phyloP scores from a whole-genome alignment of 2,888 invertebrate species.

The Pristionchus maxplancki region DNA sequence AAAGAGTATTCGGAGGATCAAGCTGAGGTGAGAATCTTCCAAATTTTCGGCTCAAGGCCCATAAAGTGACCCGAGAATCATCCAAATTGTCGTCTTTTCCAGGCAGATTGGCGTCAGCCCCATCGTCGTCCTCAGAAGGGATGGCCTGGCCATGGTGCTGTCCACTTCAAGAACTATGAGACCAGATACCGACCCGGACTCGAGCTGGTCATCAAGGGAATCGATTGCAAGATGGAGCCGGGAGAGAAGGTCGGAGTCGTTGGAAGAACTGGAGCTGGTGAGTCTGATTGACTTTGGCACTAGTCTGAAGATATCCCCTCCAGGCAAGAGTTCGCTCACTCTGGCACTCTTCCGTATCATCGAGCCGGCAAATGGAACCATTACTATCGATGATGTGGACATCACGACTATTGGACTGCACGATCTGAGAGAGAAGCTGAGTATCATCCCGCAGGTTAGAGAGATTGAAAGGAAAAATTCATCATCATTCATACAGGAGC shows the following conservation, averaged over 20 bases:
- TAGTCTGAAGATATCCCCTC: too few species aligned
- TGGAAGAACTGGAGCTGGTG: constrained; percentile 79
- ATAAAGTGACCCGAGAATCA: neutral
- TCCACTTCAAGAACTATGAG: constrained; percentile 60
- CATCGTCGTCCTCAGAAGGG: constrained; percentile 52
- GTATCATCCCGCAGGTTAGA: constrained; percentile 83
- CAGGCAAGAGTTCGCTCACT: constrained; percentile 75
- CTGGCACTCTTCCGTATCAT: constrained; percentile 76
- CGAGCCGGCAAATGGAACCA: constrained; percentile 71
- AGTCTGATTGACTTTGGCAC: too few species aligned
- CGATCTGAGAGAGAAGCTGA: constrained; percentile 88
- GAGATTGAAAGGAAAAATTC: neutral
- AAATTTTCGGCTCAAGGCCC: neutral
- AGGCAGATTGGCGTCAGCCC: constrained; percentile 62
- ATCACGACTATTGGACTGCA: constrained; percentile 85
- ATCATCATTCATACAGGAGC: constrained; percentile 66
- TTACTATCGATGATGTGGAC: constrained; percentile 70
- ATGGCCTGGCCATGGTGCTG: constrained; percentile 64
- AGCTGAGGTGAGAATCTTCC: constrained; percentile 61
- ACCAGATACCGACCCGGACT: constrained; percentile 84
- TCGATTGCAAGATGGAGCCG: constrained; percentile 81
- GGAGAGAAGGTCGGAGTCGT: constrained; percentile 82
- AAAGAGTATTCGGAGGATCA: constrained; percentile 72
- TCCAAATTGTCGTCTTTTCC: neutral
- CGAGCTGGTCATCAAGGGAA: constrained; percentile 78